Base-by-base conservation (phyloP, 2,113 vertebrate species). In the Campylomormyrus numenius region DNA sequence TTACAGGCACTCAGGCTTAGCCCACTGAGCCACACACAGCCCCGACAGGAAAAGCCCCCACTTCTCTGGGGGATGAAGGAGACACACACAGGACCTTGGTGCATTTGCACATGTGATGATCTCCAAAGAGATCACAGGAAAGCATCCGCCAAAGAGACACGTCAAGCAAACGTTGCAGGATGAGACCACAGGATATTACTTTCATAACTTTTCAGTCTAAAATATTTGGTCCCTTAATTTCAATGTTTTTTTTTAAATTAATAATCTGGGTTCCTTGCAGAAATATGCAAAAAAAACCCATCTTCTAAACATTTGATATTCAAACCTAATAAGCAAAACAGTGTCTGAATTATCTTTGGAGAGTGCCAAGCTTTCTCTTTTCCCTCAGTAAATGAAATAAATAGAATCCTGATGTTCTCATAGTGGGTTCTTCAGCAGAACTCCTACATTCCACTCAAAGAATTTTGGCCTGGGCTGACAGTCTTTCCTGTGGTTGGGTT, bases 161-260 rank as follows among this genome's bases (percentile, higher is more conserved):
- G 7, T 21, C 19, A 56, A 5, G 21, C 53, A 1, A 24, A 88
- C 46, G 31, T 31, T 3, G 74, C 27, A 88, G 77, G n/a, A 21
- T 31, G 27, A 31, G 21, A 66, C 87, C 85, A 31, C 49, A 80
- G 70, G 86, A 42, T n/a, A 49, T 88, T 58, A 5, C 42, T 84
- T 52, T 24, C 35, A 27, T 88, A 84, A 49, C 39, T 31, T 50
- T 70, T 56, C 21, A 89, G 10, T 21, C 52, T 42, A 24, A 90
- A 24, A 91, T 77, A 89, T 88, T 95, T 95, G 94, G 94, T 95
- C 94, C 94, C 95, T 93, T 93, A 93, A 92, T 77, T 92, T 19
- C 8, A 89, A 83, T 87, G 49, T 62, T 89, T 88, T 39, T 90
- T 39, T 11, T 88, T 89, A 0, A 70, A 70, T 70, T 85, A 85